phyloP scores from a whole-genome alignment of 2,888 invertebrate species.

The Eudasyphora cyanicolor region DNA sequence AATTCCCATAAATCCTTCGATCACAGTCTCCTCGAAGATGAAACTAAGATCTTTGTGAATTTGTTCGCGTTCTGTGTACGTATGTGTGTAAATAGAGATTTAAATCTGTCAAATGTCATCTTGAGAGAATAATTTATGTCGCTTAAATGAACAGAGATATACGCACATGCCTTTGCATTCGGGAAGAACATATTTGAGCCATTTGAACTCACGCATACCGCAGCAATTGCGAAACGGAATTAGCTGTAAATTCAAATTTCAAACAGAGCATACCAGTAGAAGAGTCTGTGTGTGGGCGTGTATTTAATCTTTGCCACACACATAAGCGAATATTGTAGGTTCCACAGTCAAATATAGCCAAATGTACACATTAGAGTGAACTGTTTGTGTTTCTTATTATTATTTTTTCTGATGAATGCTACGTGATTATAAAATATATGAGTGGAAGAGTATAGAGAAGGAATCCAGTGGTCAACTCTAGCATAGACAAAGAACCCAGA shows the following conservation, averaged over 20 bases:
- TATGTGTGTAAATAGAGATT: constrained; percentile 32
- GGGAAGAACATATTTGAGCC: not conserved
- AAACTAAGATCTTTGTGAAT: not conserved
- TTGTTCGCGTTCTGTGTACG: not conserved
- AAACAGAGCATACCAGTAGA: no score
- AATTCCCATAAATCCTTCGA: constrained; percentile 39
- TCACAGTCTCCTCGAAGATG: constrained; percentile 14
- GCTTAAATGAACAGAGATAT: constrained; percentile 42
- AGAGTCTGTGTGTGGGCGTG: constrained; percentile 40
- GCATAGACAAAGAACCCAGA: no score
- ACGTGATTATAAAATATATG: no score
- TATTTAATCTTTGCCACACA: constrained; percentile 20
- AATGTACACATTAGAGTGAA: no score
- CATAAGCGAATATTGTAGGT: constrained; percentile 13
- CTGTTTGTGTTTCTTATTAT: no score
- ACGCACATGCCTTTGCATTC: not conserved
- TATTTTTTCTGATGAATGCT: no score
- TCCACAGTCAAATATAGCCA: no score
- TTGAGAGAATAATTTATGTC: constrained; percentile 72
- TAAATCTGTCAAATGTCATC: constrained; percentile 75
- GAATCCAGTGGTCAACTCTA: no score
- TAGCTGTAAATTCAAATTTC: constrained; percentile 55
- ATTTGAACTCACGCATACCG: constrained; percentile 6
- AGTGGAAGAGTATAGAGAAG: no score
- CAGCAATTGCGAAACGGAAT: constrained; percentile 48